Conservation (phyloP, 1,140 invertebrate species). For the Capitella teleta region DNA sequence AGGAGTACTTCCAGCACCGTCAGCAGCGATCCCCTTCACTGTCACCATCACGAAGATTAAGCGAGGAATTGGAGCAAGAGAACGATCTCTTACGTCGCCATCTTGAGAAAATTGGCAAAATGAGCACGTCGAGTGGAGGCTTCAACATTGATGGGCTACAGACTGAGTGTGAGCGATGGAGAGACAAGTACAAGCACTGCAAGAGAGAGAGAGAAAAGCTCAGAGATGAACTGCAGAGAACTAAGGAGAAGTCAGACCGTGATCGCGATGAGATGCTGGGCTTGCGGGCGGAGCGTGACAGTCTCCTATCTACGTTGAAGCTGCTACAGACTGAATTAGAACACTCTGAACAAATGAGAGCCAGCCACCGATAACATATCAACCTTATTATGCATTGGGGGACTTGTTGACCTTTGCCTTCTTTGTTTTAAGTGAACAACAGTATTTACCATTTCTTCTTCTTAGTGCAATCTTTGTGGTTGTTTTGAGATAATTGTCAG, state of each 20-base stretch:
- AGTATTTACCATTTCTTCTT: too few relatives aligned
- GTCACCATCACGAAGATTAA: too few relatives aligned
- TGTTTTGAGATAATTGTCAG: too few relatives aligned
- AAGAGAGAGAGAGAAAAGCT: neutral
- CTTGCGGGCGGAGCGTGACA: conserved; percentile 21
- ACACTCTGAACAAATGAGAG: conserved; percentile 17
- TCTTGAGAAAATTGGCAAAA: conserved; percentile 7
- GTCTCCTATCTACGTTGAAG: conserved; percentile 22
- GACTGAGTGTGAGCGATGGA: neutral
- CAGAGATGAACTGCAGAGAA: neutral
- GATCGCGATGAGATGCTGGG: conserved; percentile 16
- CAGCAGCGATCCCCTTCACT: too few relatives aligned
- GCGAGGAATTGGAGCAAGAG: conserved; percentile 1
- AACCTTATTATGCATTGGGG: too few relatives aligned
- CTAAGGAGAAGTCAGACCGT: too few relatives aligned
- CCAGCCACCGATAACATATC: neutral
- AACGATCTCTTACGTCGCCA: conserved; percentile 4
- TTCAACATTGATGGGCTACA: neutral
- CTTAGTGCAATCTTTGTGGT: too few relatives aligned
- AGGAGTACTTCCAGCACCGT: too few relatives aligned
- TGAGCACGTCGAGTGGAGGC: neutral
- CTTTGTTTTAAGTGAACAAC: too few relatives aligned
- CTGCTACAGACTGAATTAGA: conserved; percentile 30
- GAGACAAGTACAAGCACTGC: neutral
- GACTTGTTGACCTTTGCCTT: too few relatives aligned